Evolutionary conservation across 2,797 vertebrate species (phyloP).

Genomic region (Pogoniulus pusillus): DNA sequence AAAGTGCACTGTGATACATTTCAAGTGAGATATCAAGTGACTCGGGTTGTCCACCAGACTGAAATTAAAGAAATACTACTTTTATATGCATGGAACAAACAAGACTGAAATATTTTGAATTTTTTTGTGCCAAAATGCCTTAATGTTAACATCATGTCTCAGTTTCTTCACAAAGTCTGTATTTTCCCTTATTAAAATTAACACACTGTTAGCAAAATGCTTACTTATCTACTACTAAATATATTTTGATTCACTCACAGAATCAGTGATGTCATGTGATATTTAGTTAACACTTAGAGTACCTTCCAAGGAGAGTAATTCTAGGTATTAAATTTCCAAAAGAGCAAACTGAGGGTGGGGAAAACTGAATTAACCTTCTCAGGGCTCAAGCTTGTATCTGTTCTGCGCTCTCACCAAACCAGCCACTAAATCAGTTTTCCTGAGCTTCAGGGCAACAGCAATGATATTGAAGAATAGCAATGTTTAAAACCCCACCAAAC

Average conservation of each 20-base stretch:
- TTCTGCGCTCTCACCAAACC: neutral
- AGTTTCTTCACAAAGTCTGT: neutral
- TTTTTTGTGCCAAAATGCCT: neutral
- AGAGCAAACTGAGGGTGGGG: accelerated
- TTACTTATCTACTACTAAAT: neutral
- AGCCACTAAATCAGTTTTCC: neutral
- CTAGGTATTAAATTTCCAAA: neutral
- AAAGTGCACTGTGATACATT: neutral
- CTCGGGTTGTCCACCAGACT: neutral
- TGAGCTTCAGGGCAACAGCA: neutral
- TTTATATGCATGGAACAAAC: neutral
- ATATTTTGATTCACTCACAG: neutral
- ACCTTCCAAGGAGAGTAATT: neutral
- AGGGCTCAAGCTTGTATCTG: neutral
- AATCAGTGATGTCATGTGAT: neutral
- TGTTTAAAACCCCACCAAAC: neutral
- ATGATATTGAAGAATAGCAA: neutral
- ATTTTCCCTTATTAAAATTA: neutral
- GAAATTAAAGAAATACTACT: neutral
- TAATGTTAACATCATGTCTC: neutral
- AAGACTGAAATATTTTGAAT: neutral
- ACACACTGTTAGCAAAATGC: neutral
- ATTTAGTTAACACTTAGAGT: neutral
- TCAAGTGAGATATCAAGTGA: neutral
- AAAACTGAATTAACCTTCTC: neutral